Percentiles rank a stretch among this genome's conserved stretches.
Conservation (phyloP, 2,888 invertebrate species). For the Theristus sp. region DNA sequence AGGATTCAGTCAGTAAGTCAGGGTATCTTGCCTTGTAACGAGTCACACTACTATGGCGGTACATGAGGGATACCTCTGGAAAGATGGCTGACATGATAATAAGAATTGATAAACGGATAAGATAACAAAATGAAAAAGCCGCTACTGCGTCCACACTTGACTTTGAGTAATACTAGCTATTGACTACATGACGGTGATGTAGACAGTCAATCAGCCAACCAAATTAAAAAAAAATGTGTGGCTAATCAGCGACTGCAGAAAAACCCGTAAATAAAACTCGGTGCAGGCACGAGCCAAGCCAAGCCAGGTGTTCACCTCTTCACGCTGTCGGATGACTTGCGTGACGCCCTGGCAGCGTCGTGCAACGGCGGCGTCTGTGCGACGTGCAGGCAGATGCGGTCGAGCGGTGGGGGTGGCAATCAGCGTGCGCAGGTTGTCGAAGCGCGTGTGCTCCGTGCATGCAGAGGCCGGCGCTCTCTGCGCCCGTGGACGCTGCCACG, state of each 20-base stretch:
- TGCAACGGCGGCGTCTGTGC: not conserved
- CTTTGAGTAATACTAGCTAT: not conserved
- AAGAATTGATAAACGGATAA: too few relatives aligned
- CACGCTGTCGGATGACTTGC: not conserved
- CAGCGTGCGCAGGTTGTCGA: conserved; percentile 60
- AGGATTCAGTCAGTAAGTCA: too few relatives aligned
- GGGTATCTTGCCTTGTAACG: too few relatives aligned
- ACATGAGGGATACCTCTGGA: too few relatives aligned
- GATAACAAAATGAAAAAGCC: too few relatives aligned
- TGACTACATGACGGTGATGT: too few relatives aligned
- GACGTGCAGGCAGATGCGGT: conserved; percentile 39
- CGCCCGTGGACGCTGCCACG: not conserved
- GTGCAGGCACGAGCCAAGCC: not conserved
- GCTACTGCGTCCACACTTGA: not conserved
- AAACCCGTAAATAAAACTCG: not conserved
- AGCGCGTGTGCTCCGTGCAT: conserved; percentile 45
- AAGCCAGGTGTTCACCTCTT: not conserved
- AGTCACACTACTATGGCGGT: too few relatives aligned
- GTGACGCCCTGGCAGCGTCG: not conserved
- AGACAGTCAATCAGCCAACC: too few relatives aligned
- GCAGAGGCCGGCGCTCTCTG: conserved; percentile 13
- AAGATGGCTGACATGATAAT: too few relatives aligned
- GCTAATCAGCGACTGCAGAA: too few relatives aligned
- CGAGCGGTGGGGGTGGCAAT: conserved; percentile 67
- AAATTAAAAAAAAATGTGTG: not conserved